Evolutionary conservation across 2,888 invertebrate species (phyloP).

Genomic region (Bruchidius siliquastri): DNA sequence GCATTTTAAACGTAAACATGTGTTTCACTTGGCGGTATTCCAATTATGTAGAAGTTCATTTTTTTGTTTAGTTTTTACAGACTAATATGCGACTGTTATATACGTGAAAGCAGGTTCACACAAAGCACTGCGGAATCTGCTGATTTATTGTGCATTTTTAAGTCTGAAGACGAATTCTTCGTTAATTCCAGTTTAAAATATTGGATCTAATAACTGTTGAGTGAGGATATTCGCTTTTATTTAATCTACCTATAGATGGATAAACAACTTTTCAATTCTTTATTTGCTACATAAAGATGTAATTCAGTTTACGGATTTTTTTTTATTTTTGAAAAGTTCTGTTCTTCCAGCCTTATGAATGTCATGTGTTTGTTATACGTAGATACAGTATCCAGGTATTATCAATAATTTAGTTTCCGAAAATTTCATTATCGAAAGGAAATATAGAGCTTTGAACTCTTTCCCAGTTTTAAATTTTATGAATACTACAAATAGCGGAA

Average conservation of each 20-base stretch:
- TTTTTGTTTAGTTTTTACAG: background rate
- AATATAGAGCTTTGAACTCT: no score
- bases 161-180: background rate
- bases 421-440: no score
- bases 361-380: no score
- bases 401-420: no score
- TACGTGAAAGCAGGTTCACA: background rate
- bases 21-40: background rate
- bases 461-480: no score
- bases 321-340: no score
- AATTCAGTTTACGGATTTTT: no score
- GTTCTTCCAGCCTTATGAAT: no score
- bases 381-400: no score
- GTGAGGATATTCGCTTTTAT: background rate
- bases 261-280: no score
- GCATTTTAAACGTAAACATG: background rate
- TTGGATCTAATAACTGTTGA: background rate
- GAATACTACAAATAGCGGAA: no score
- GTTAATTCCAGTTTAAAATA: background rate
- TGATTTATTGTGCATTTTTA: background rate
- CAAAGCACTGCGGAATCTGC: background rate
- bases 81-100: background rate
- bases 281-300: no score
- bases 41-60: background rate
- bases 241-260: background rate